Conservation (phyloP, 2,797 vertebrate species). For the Malurus splendens region DNA sequence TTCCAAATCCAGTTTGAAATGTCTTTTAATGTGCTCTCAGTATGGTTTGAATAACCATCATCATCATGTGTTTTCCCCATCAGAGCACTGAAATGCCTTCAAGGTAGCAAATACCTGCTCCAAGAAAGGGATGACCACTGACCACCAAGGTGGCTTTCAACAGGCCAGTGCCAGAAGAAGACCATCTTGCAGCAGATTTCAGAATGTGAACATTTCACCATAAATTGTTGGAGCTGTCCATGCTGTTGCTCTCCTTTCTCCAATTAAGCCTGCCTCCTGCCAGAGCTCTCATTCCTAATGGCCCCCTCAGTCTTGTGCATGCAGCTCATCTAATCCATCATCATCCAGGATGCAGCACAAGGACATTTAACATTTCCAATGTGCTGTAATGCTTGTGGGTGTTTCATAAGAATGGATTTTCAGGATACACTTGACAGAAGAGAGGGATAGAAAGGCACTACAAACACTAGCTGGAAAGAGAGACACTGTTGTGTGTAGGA, state of each 20-base stretch:
- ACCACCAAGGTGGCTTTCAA: background rate
- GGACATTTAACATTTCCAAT: background rate
- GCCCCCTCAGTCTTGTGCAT: too few species aligned
- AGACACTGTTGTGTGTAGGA: background rate
- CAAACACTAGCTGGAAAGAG: background rate
- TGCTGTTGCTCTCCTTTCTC: background rate
- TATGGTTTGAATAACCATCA: background rate
- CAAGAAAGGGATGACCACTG: background rate
- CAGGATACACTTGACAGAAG: background rate
- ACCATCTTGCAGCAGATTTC: background rate
- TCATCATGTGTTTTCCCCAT: background rate
- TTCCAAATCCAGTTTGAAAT: background rate
- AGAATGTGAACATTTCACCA: background rate
- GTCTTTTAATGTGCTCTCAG: background rate
- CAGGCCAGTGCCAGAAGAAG: background rate
- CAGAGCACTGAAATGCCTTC: background rate
- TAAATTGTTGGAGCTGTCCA: background rate
- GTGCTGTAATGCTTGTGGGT: background rate
- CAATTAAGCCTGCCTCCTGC: background rate
- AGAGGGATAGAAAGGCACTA: background rate
- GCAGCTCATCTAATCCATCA: background rate
- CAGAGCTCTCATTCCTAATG: background rate
- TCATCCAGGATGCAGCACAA: background rate
- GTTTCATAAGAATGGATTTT: background rate
- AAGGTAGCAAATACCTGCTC: background rate